Percentiles rank a stretch among this genome's conserved stretches.
phyloP scores from a whole-genome alignment of 2,113 vertebrate genomes.

The Ginglymostoma cirratum region DNA sequence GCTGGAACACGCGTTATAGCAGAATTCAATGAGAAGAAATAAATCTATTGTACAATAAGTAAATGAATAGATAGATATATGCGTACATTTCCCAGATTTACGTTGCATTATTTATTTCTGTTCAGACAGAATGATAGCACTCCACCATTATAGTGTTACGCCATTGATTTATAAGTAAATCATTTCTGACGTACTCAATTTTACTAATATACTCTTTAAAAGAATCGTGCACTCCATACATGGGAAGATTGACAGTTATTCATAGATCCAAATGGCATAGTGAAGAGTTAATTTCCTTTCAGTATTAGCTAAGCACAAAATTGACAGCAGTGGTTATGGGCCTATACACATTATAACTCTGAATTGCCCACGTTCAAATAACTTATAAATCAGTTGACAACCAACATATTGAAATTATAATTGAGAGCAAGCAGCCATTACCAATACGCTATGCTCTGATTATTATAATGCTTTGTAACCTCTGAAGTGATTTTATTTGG shows the following conservation, averaged over 20 bases:
- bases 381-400: background rate
- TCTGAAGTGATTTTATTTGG: constrained; percentile 33
- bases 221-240: background rate
- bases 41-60: background rate
- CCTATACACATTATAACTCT: constrained; percentile 20
- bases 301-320: constrained; percentile 32
- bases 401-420: constrained; percentile 35
- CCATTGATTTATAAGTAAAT: constrained; percentile 9
- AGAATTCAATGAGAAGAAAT: background rate
- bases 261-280: background rate
- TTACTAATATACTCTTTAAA: background rate
- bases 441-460: background rate
- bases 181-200: background rate
- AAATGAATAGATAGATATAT: background rate
- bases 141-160: background rate
- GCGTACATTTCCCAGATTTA: background rate
- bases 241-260: background rate
- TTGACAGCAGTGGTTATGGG: background rate
- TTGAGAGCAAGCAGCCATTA: constrained; percentile 24
- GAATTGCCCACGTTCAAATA: constrained; percentile 26
- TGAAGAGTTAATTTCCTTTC: background rate
- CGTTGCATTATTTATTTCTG: background rate
- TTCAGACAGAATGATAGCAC: background rate
- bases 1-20: too few species aligned
- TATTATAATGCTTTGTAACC: background rate